Percentiles rank a stretch among this genome's conserved stretches.
Conservation (phyloP, 2,113 vertebrate species). For the Hylia prasina region DNA sequence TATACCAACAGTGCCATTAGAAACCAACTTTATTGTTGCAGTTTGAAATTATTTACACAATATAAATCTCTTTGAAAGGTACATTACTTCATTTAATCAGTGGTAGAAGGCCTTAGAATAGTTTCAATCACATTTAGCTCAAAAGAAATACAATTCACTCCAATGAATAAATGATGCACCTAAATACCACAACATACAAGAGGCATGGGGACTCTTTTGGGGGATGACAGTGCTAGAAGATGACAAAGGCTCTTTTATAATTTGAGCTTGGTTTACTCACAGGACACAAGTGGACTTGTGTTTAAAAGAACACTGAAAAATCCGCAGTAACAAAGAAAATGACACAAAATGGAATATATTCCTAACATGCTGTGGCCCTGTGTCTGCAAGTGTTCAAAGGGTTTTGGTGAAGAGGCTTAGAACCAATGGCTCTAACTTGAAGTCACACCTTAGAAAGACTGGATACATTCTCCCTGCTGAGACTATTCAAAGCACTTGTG, state of each 20-base stretch:
- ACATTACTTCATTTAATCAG: constrained; percentile 78
- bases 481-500: constrained; percentile 58
- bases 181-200: constrained; percentile 64
- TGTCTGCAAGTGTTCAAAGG: background rate
- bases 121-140: constrained; percentile 61
- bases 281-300: constrained; percentile 45
- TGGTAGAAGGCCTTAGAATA: constrained; percentile 74
- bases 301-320: constrained; percentile 46
- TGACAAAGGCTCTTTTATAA: constrained; percentile 26
- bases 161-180: constrained; percentile 63
- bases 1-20: constrained; percentile 36
- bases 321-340: background rate
- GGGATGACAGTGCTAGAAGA: background rate
- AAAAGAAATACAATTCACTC: constrained; percentile 71
- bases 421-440: background rate
- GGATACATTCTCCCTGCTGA: constrained; percentile 59
- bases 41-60: constrained; percentile 78
- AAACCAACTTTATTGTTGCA: constrained; percentile 80
- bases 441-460: constrained; percentile 39
- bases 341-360: background rate
- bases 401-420: background rate
- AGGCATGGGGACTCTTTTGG: background rate
- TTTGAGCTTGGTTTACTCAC: constrained; percentile 50
- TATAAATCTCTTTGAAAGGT: constrained; percentile 81
- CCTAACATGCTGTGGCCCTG: background rate